Base-by-base conservation (phyloP, 2,797 vertebrate genomes). In the Acanthurus leucopareius region DNA sequence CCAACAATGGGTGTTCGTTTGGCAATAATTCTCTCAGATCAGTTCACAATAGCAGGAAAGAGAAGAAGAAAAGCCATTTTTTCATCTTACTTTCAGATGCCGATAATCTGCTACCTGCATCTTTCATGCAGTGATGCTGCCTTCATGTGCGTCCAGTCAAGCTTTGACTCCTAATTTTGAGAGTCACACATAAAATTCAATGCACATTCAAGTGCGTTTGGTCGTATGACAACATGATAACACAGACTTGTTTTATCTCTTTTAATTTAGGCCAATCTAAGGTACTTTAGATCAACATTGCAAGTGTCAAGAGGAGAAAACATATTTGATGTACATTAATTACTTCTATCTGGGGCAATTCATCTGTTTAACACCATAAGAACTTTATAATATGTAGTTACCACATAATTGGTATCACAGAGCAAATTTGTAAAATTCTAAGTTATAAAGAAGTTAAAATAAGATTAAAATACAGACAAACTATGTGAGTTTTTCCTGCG, bases 1-100 rank as follows among this genome's bases (percentile, higher is more conserved):
- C n/a, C 52, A 91, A 92, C 91, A 92, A 92, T 90, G 40, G 82
- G 11, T 16, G 74, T 75, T 81, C 32, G 64, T 78, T 87, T 80
- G 87, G 79, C 82, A 42, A 28, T 62, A 77, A 87, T 80, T 72
- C 62, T 67, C 79, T 87, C 83, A 84, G 71, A 89, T 89, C 75
- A 69, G 47, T 32, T 53, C 74, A 93, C 93, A 93, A 93, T 88
- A 25, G 72, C 83, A 90, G 92, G 91, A 94, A 91, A 82, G 60
- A 47, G 74, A 69, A 60, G 73, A 61, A 47, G 73, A 53, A 70
- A 35, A 4, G 3, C 9, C 0, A 6, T 1, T 10, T 68, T 79
- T 82, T 71, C 40, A 53, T 75, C 25, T 77, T 38, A 32, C 15
- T 61, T 48, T 79, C 48, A 74, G 17, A 72, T 71, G 60, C 53